phyloP scores from a whole-genome alignment of 2,113 vertebrate species.

The Irena cyanogastra region DNA sequence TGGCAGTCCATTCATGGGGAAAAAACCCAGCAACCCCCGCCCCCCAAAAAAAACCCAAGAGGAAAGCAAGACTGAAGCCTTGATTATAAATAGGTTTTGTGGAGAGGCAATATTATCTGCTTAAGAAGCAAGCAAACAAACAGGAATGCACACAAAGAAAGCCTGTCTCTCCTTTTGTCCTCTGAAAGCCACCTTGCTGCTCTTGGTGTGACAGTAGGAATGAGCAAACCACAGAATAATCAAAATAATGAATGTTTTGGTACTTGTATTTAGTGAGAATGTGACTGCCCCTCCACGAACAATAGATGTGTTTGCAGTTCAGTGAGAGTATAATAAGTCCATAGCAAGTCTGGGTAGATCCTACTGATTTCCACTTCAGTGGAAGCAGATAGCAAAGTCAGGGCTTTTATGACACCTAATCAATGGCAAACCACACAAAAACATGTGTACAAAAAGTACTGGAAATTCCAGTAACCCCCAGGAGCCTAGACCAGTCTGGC shows the following conservation, averaged over 20 bases:
- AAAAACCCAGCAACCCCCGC: neutral
- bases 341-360: neutral
- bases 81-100: neutral
- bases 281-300: neutral
- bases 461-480: neutral
- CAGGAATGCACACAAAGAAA: neutral
- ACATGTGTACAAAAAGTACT: accelerated
- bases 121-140: neutral
- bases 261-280: neutral
- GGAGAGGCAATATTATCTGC: neutral
- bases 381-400: neutral
- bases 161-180: neutral
- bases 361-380: neutral
- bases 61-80: neutral
- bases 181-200: neutral
- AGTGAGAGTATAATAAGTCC: neutral
- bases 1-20: neutral
- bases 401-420: neutral
- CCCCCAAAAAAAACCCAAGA: neutral
- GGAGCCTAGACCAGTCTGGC: neutral
- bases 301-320: neutral
- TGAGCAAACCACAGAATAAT: neutral
- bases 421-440: neutral
- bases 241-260: slow-evolving; percentile 1
- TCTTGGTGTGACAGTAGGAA: neutral